A percentile compares a stretch with the other conserved stretches of the same genome.
Conservation (phyloP, 2,797 vertebrate species). For the Gouania willdenowi region DNA sequence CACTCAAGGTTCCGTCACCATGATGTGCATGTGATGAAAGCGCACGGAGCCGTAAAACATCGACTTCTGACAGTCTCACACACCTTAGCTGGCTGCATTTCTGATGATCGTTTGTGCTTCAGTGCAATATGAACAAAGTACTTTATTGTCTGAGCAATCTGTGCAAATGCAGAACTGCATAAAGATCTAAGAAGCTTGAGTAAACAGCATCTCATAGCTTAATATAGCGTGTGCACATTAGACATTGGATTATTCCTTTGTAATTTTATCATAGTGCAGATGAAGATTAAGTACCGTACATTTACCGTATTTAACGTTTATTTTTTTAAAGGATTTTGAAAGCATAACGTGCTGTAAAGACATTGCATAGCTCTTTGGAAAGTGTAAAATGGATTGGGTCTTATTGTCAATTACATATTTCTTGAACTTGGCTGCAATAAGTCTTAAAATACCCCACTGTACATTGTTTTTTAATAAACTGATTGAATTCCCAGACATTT, state of each 20-base stretch:
- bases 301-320: too few relatives aligned
- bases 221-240: not conserved
- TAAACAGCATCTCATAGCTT: conserved; percentile 14
- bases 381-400: too few relatives aligned
- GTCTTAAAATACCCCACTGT: too few relatives aligned
- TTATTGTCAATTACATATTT: too few relatives aligned
- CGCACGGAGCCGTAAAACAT: conserved; percentile 22
- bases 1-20: conserved; percentile 41
- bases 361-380: too few relatives aligned
- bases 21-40: conserved; percentile 57
- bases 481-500: too few relatives aligned
- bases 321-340: too few relatives aligned
- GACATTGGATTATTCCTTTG: not conserved
- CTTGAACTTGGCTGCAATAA: too few relatives aligned
- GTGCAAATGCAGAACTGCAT: conserved; percentile 3
- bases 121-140: conserved; percentile 2
- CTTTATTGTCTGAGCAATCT: conserved; percentile 12
- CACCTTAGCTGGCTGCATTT: conserved; percentile 19
- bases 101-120: conserved; percentile 32
- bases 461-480: too few relatives aligned
- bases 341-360: too few relatives aligned
- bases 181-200: conserved; percentile 17
- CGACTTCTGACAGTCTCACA: conserved; percentile 35
- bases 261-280: not conserved
- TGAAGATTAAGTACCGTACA: not conserved